These are phyloP conservation scores for Nomia melanderi DNA, from an alignment of 1,140 invertebrate genomes.

Conservation along the genomic window DNA sequence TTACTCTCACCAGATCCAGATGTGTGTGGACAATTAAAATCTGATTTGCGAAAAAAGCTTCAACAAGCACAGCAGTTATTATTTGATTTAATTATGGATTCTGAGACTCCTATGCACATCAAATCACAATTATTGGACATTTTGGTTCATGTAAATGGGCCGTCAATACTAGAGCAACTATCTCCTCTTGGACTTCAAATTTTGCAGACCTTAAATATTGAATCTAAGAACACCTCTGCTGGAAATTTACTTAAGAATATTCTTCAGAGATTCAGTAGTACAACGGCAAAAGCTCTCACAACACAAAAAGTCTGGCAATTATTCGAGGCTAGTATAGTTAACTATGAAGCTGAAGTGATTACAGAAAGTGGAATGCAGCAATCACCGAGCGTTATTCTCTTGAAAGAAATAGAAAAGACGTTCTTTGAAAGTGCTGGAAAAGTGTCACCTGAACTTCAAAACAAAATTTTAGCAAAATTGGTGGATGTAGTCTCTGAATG, in stretches of 20 bases:
- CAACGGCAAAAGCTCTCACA: constrained; percentile 73
- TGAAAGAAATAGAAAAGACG: constrained; percentile 83
- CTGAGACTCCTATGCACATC: constrained; percentile 76
- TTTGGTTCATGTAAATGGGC: constrained; percentile 82
- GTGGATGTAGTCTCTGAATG: constrained; percentile 76
- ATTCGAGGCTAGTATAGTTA: constrained; percentile 68
- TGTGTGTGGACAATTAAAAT: constrained; percentile 70
- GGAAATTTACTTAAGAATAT: constrained; percentile 72
- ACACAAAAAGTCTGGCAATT: constrained; percentile 72
- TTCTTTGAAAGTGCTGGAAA: constrained; percentile 71
- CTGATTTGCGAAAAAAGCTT: constrained; percentile 65
- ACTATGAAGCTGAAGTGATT: constrained; percentile 52
- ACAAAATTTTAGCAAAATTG: constrained; percentile 72
- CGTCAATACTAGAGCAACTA: constrained; percentile 77
- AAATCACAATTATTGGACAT: constrained; percentile 78
- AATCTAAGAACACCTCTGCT: constrained; percentile 57
- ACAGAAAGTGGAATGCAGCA: constrained; percentile 43
- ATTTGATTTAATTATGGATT: constrained; percentile 62
- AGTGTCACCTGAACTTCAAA: constrained; percentile 61
- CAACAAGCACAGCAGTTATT: constrained; percentile 67
- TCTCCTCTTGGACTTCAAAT: constrained; percentile 67
- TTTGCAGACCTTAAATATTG: constrained; percentile 42
- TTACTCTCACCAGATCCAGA: constrained; percentile 80
- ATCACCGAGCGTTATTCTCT: constrained; percentile 68
- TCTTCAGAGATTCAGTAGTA: constrained; percentile 73